Base-by-base conservation (phyloP, 2,888 invertebrate genomes). In the Ophioninae sp. region DNA sequence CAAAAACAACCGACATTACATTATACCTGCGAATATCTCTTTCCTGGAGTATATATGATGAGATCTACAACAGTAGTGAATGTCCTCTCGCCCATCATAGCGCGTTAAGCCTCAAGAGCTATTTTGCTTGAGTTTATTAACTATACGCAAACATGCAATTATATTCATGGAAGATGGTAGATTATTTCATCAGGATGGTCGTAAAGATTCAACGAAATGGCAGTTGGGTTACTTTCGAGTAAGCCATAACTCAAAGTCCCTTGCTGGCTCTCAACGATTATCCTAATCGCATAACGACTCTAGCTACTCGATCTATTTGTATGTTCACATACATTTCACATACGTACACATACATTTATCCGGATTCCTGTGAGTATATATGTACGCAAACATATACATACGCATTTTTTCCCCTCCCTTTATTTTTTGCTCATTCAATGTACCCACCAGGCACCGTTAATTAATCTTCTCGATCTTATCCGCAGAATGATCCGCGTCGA, bases 401-500 rank as follows among this genome's bases (percentile, higher is more conserved):
- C 0, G 17, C 17, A 17, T 30, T 37, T 56, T 61, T 23, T 39
- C 30, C 41, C 67, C 21, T 61, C 68, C 64, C 57, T 57, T 64
- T 65, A 23, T 62, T 57, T 76, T 61, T 65, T 21, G 57, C 59
- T 75, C 65, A 65, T 62, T 44, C 20, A 57, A 30, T 30, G 39
- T 79, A 68, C 39, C 77, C 67, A 41, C 75, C 75, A 67, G 39
- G 72, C 61, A 64, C 75, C 57, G 79, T 79, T 84, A 84, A 84
- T 84, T 81, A 84, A 84, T 84, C 84, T 82, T 84, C 82, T 76
- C 76, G 82, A 82, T 82, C 70, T 76, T 79, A 81, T 79, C 82
- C 75, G 64, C 56, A 79, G 85, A 85, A 86, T 87, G 84, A 88
- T 89, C 83, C 87, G 64, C 83, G 80, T 39, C 76, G 76, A 77